phyloP scores from a whole-genome alignment of 1,140 invertebrate genomes.

The Doryteuthis pealeii region DNA sequence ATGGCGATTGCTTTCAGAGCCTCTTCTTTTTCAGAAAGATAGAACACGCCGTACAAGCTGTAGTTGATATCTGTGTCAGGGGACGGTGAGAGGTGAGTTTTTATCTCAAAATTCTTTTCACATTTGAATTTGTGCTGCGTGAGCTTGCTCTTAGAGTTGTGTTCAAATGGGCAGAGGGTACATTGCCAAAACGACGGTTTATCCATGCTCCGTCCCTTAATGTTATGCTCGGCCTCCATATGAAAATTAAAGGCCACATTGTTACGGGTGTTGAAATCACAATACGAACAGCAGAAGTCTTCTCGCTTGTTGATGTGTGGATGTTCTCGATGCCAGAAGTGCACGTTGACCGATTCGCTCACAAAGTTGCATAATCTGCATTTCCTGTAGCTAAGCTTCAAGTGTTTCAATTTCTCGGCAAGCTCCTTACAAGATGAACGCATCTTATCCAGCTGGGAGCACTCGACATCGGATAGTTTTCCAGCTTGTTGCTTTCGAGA shows the following conservation, averaged over 20 bases:
- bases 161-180: slow-evolving; percentile 90
- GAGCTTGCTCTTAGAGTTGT: slow-evolving; percentile 90
- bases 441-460: slow-evolving; percentile 80
- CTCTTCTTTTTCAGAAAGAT: slow-evolving; percentile 18
- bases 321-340: slow-evolving; percentile 87
- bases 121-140: slow-evolving; percentile 86
- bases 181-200: slow-evolving; percentile 88
- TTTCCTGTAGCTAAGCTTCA: slow-evolving; percentile 76
- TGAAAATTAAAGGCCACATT: slow-evolving; percentile 87
- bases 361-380: slow-evolving; percentile 91
- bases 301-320: slow-evolving; percentile 87
- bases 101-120: slow-evolving; percentile 85
- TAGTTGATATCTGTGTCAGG: slow-evolving; percentile 44
- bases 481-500: slow-evolving; percentile 72
- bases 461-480: slow-evolving; percentile 71
- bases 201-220: slow-evolving; percentile 77
- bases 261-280: slow-evolving; percentile 78
- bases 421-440: slow-evolving; percentile 70
- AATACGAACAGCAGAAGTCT: slow-evolving; percentile 75
- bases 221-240: slow-evolving; percentile 86
- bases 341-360: slow-evolving; percentile 82
- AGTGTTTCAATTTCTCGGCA: slow-evolving; percentile 72
- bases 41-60: slow-evolving; percentile 47
- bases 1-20: not conserved
- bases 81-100: slow-evolving; percentile 76